phyloP scores from a whole-genome alignment of 2,888 invertebrate species.

The Sminthurinus aureus region DNA sequence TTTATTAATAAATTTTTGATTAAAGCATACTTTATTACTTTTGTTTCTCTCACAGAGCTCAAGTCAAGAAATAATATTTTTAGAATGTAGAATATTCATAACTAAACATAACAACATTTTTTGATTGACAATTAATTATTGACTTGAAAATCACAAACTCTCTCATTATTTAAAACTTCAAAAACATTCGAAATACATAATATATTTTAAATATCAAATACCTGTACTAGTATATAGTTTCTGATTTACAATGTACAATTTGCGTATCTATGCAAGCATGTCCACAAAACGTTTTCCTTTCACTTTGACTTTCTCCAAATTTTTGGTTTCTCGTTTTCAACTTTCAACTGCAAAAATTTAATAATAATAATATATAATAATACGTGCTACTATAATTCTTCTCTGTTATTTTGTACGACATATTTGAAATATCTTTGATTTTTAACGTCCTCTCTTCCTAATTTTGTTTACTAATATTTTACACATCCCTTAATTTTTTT shows the following conservation, averaged over 20 bases:
- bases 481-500: not conserved
- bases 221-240: not conserved
- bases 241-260: too few species aligned
- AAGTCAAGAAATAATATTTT: not conserved
- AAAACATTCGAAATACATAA: not conserved
- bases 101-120: not conserved
- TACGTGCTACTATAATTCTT: not conserved
- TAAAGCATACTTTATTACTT: not conserved
- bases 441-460: not conserved
- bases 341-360: too few species aligned
- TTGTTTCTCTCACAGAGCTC: not conserved
- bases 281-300: too few species aligned
- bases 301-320: too few species aligned
- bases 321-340: too few species aligned
- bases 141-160: not conserved
- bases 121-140: not conserved
- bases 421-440: too few species aligned
- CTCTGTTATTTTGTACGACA: not conserved
- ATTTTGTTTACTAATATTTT: not conserved
- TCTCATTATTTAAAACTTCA: not conserved
- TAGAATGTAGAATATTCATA: not conserved
- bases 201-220: not conserved
- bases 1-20: not conserved
- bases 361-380: too few species aligned
- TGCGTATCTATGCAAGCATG: too few species aligned